Conservation (phyloP, 1,140 invertebrate species). For the Sycobia sp. region DNA sequence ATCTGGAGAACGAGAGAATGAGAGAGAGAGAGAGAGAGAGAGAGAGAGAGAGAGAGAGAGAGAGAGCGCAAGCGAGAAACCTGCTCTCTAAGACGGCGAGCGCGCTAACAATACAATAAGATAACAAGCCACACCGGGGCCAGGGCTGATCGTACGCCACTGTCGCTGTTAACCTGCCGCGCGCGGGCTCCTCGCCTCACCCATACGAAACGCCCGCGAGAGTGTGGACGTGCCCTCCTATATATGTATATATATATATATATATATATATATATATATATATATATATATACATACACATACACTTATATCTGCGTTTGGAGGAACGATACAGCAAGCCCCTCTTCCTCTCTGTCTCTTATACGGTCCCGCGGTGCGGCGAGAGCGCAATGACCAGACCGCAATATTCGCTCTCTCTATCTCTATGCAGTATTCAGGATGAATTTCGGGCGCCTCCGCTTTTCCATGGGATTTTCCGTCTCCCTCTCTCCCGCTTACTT, state of each 20-base stretch:
- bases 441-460: conserved; percentile 33
- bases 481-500: neutral
- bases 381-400: neutral
- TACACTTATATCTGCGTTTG: too few relatives aligned
- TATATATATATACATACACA: too few relatives aligned
- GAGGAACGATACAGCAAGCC: too few relatives aligned
- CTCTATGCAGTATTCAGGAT: conserved; percentile 16
- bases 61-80: conserved; percentile 39
- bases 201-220: neutral
- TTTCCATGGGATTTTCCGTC: conserved; percentile 6
- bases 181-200: neutral
- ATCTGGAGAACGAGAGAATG: neutral
- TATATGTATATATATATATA: too few relatives aligned
- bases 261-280: too few relatives aligned
- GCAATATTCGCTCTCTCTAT: conserved; percentile 1
- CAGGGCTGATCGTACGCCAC: conserved; percentile 18
- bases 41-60: conserved; percentile 9
- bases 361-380: neutral
- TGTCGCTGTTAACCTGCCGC: conserved; percentile 7
- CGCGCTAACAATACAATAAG: conserved; percentile 54
- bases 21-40: conserved; percentile 32
- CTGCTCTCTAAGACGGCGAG: conserved; percentile 42
- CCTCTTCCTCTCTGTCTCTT: too few relatives aligned
- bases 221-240: neutral
- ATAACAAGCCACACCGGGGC: conserved; percentile 48